Evolutionary conservation across 2,888 invertebrate species (phyloP), one percentile per base, ranked within the genome.

Genomic region (Galeruca laticollis): DNA sequence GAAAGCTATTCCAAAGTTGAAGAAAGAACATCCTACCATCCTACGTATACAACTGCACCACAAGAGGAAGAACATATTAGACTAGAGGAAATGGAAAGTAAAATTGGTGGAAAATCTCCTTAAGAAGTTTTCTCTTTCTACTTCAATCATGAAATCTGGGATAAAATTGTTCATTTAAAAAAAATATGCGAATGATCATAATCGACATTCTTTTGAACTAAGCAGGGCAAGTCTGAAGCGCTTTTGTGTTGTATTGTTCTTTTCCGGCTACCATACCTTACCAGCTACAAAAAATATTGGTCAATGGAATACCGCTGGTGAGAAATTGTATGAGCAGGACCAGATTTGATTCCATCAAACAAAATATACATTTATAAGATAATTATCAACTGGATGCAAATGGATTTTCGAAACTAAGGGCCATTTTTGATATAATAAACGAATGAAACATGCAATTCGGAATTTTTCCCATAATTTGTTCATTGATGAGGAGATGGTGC

Each of bases 151-250:
- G 66, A 57, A 13, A 43, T 66, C 18, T 66, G 57, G 57, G 49
- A 57, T 37, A 47, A 64, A 56, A 64, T 56, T 13, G 35, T 64
- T 54, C 8, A 11, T 18, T 56, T 37, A 56, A 15, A 56, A 64
- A 64, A 61, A 61, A 61, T 61, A 61, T 43, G 60, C 47, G n/a
- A 47, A 20, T 61, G 60, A 61, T 61, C 20, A 64, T 64, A 64
- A 64, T 43, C 56, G 56, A 9, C 56, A 64, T 56, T 64, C 21
- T 18, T 64, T 64, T 57, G 56, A 43, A 20, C 21, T 64, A 21
- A 20, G n/a, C 26, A 54, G 35, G 31, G 31, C 59, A 40, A 66
- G 35, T 31, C 54, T 66, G 40, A 43, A 59, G 37, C 47, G 59
- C n/a, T 66, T 66, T 59, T 59, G 26, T 56, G 64, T 40, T 20